A percentile compares a stretch with the other conserved stretches of the same genome.
These are phyloP conservation scores for Chrysolina americana DNA, from an alignment of 2,888 invertebrate species.

Conservation along the genomic window DNA sequence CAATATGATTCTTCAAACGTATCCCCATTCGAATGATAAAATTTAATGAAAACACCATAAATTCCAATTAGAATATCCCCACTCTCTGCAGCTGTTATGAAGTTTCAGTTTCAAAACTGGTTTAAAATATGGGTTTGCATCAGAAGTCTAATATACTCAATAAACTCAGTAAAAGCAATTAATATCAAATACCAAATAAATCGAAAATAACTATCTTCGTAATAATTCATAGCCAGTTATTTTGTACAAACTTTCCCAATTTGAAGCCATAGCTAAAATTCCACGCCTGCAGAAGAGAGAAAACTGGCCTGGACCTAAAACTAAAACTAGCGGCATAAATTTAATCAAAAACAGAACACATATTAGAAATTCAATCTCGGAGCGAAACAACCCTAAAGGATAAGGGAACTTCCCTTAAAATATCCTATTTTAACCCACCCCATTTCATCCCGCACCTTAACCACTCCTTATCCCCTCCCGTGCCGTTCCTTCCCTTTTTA, in stretches of 20 bases:
- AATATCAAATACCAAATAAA: slow-evolving; percentile 44
- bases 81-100: background rate
- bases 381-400: slow-evolving; percentile 68
- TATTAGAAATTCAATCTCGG: slow-evolving; percentile 71
- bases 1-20: too few species aligned
- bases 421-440: slow-evolving; percentile 62
- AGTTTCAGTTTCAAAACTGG: background rate
- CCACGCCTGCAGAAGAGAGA: slow-evolving; percentile 53
- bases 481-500: slow-evolving; percentile 52
- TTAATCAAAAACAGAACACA: slow-evolving; percentile 70
- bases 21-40: too few species aligned
- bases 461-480: slow-evolving; percentile 61
- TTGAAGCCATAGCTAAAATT: slow-evolving; percentile 59
- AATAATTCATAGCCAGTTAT: slow-evolving; percentile 59
- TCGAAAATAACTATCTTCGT: slow-evolving; percentile 51
- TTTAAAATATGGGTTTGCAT: background rate
- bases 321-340: slow-evolving; percentile 66
- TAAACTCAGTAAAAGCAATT: slow-evolving; percentile 27
- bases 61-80: background rate
- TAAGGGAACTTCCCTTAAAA: slow-evolving; percentile 65
- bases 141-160: background rate
- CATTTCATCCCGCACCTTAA: slow-evolving; percentile 54
- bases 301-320: slow-evolving; percentile 54
- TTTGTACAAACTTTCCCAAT: slow-evolving; percentile 62
- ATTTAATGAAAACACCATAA: background rate